Percentiles rank a stretch among this genome's conserved stretches.
Evolutionary conservation across 2,888 invertebrate genomes (phyloP).

Genomic region (Cerastis rubricosa): DNA sequence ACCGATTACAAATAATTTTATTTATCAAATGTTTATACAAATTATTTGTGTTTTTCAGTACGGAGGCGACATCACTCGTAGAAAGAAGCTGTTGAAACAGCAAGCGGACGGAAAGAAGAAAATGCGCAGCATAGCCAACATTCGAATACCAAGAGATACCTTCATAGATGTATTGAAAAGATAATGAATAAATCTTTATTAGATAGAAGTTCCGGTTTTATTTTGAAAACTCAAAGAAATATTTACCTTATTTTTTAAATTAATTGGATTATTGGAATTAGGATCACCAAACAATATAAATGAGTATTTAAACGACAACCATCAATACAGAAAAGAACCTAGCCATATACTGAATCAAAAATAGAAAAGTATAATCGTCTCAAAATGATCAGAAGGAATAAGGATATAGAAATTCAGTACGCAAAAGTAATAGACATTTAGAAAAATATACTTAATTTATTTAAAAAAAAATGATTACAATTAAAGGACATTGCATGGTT

Average conservation of each 20-base stretch:
- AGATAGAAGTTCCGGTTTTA: constrained; percentile 8
- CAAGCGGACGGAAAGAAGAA: constrained; percentile 98
- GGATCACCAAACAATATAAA: not conserved
- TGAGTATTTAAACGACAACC: not conserved
- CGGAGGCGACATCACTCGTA: constrained; percentile 97
- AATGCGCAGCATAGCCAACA: constrained; percentile 97
- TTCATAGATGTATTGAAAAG: constrained; percentile 97
- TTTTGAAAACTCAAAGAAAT: not conserved
- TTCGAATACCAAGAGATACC: constrained; percentile 97
- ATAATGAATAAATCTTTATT: constrained; percentile 77
- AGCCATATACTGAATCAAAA: not conserved
- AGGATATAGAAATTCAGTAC: not conserved
- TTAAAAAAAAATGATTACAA: constrained; percentile 79
- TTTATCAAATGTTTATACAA: not conserved
- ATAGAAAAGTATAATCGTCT: not conserved
- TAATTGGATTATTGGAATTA: not conserved
- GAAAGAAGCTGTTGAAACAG: constrained; percentile 96
- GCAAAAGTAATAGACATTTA: constrained; percentile 51
- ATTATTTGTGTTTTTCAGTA: constrained; percentile 91
- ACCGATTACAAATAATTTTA: not conserved
- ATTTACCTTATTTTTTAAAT: too few species aligned
- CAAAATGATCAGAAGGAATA: not conserved
- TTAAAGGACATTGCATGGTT: constrained; percentile 80
- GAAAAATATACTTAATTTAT: constrained; percentile 81
- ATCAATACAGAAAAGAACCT: not conserved